phyloP scores from a whole-genome alignment of 2,888 invertebrate genomes.

The Trichacis sp. region DNA sequence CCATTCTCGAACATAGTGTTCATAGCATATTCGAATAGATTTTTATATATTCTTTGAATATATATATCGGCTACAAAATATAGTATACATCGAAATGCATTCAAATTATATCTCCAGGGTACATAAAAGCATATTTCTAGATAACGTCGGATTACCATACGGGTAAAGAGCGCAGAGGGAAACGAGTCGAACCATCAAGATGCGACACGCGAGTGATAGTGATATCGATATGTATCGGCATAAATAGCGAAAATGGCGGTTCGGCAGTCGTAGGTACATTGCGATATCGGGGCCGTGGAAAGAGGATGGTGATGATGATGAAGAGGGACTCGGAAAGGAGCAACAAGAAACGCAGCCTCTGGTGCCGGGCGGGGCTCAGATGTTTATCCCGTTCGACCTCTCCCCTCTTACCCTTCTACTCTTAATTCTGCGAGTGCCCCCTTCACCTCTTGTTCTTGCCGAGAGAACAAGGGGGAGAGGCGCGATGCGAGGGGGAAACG shows the following conservation, averaged over 20 bases:
- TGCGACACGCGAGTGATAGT: slow-evolving; percentile 35
- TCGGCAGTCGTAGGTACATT: neutral
- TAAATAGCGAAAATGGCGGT: slow-evolving; percentile 38
- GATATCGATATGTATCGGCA: slow-evolving; percentile 39
- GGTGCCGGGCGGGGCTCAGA: slow-evolving; percentile 68
- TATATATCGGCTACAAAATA: no score
- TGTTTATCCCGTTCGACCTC: slow-evolving; percentile 68
- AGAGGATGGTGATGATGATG: slow-evolving; percentile 48
- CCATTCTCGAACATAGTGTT: no score
- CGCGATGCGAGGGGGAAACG: slow-evolving; percentile 1
- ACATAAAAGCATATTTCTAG: no score
- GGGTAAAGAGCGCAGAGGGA: no score
- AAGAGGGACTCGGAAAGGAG: slow-evolving; percentile 52
- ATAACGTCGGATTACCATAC: no score
- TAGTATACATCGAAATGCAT: no score
- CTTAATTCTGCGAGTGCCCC: slow-evolving; percentile 50
- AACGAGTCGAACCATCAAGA: slow-evolving; percentile 17
- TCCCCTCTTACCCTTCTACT: slow-evolving; percentile 50
- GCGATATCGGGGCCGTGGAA: slow-evolving; percentile 18
- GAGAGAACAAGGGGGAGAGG: slow-evolving; percentile 32
- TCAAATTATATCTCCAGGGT: no score
- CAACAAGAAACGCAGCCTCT: slow-evolving; percentile 61
- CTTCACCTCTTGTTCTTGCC: slow-evolving; percentile 56
- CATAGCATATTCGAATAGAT: no score
- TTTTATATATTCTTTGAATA: no score